Conservation (phyloP, 2,113 vertebrate species). For the Erinaceus europaeus region DNA sequence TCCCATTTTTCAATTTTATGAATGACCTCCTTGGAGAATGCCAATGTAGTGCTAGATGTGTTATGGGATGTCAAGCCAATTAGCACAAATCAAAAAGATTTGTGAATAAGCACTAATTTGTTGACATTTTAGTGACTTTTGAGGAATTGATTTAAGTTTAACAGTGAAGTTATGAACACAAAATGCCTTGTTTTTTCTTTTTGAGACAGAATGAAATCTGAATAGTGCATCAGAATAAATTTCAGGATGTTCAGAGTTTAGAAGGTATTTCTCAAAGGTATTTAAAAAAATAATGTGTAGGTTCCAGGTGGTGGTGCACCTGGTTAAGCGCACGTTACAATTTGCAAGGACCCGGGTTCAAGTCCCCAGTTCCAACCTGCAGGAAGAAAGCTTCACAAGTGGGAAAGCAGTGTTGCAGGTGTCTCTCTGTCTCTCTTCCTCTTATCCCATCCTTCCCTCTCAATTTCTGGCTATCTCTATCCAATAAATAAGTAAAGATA, state of each 20-base stretch:
- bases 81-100: conserved; percentile 25
- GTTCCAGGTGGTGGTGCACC: no score
- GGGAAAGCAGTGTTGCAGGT: no score
- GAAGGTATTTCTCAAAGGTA: neutral
- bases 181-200: neutral
- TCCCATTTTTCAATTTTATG: conserved; percentile 51
- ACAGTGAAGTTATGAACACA: neutral
- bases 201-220: neutral
- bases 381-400: no score
- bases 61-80: neutral
- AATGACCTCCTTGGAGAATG: conserved; percentile 40
- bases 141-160: conserved; percentile 40
- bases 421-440: no score
- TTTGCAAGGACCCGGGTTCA: no score
- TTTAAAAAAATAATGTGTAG: neutral
- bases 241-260: neutral
- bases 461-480: no score
- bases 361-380: no score
- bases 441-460: no score
- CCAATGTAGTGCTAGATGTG: neutral
- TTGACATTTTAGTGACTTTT: conserved; percentile 10
- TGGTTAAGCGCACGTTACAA: no score
- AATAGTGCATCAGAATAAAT: conserved; percentile 16
- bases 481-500: no score
- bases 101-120: conserved; percentile 25